Percentiles rank a stretch among this genome's conserved stretches.
phyloP scores from a whole-genome alignment of 2,113 vertebrate genomes.

The Eira barbara region DNA sequence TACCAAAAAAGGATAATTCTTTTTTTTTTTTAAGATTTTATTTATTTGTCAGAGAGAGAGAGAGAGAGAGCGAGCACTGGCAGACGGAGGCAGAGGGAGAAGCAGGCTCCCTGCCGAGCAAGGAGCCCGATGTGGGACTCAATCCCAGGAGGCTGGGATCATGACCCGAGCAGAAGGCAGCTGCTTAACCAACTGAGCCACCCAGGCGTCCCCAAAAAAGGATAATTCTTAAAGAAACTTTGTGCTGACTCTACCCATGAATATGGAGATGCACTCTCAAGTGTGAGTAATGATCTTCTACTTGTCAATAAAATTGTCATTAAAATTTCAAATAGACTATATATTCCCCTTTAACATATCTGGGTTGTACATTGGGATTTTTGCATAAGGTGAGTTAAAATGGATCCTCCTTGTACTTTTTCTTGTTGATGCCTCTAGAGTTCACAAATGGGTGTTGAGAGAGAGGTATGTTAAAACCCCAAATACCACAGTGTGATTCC shows the following conservation, averaged over 20 bases:
- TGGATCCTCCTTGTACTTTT: neutral
- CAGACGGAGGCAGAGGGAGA: too few relatives aligned
- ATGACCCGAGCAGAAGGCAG: too few relatives aligned
- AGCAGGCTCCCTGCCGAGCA: too few relatives aligned
- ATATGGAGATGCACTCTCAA: neutral
- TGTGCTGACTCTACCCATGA: neutral
- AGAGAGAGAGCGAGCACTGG: too few relatives aligned
- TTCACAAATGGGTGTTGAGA: neutral
- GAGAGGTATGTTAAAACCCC: neutral
- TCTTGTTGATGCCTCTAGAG: neutral
- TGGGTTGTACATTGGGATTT: neutral
- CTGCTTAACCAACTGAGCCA: too few relatives aligned
- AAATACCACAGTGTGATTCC: neutral
- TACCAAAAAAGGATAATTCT: neutral
- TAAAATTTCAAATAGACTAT: neutral
- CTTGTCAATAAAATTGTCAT: neutral
- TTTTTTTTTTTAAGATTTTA: neutral
- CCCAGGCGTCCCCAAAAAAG: neutral
- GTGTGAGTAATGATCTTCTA: neutral
- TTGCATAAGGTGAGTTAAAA: neutral
- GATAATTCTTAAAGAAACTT: neutral
- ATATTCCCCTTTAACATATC: neutral
- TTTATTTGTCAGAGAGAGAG: too few relatives aligned
- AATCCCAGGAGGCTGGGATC: too few relatives aligned
- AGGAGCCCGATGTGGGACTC: too few relatives aligned